A percentile compares a stretch with the other conserved stretches of the same genome.
Evolutionary conservation across 2,113 vertebrate species (phyloP).

Genomic region (Sylvia atricapilla): DNA sequence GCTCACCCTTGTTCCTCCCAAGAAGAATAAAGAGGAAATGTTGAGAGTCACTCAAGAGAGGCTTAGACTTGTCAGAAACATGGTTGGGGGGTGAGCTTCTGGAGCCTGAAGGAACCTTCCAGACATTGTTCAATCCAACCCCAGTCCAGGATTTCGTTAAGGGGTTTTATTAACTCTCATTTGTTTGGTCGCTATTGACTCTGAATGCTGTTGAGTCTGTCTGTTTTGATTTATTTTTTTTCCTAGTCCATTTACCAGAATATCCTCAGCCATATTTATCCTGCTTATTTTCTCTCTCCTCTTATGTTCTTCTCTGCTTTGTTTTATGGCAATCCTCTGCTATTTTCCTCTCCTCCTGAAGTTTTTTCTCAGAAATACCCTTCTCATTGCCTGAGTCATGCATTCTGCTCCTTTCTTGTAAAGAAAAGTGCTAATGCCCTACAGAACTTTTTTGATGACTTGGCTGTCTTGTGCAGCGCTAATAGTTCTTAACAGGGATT

Average conservation of each 20-base stretch:
- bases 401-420: not conserved
- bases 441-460: not conserved
- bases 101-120: not conserved
- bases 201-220: not conserved
- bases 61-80: not conserved
- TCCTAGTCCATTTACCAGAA: not conserved
- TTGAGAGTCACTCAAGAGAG: not conserved
- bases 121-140: not conserved
- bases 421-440: not conserved
- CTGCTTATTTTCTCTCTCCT: not conserved
- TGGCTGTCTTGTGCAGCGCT: not conserved
- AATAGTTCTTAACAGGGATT: not conserved
- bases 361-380: not conserved
- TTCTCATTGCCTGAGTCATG: not conserved
- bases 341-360: not conserved
- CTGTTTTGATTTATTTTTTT: not conserved
- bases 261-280: not conserved
- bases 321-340: not conserved
- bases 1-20: not conserved
- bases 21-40: not conserved
- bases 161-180: not conserved
- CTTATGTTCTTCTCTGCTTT: not conserved
- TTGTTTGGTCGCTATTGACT: not conserved
- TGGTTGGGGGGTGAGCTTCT: not conserved
- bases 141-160: not conserved